Evolutionary conservation across 2,797 vertebrate species (phyloP), one percentile per base, ranked within the genome.

Genomic region (Cryptoblepharus egeriae): DNA sequence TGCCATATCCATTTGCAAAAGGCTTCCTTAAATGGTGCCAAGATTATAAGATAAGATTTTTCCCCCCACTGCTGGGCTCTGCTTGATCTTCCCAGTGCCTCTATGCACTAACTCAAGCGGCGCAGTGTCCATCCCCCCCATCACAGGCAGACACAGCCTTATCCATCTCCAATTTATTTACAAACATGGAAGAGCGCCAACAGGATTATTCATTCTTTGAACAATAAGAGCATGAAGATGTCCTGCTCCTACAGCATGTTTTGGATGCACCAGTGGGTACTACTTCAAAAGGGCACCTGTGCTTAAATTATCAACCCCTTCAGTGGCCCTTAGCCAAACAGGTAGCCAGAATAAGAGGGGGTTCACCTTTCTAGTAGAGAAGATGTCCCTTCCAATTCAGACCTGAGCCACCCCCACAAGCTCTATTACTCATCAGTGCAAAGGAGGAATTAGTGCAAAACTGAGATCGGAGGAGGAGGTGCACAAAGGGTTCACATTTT

Each of bases 121-220:
- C 45, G 9, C 45, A 49, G 45, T 12, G 2, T 10, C 22, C 2
- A 26, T 11, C n/a, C 26, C 30, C 11, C 30, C 3, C 28, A 26
- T 9, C 22, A 67, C 16, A 20, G 12, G 4, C 26, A 3, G 11
- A 22, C 45, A 49, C 16, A 57, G 7, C n/a, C 10, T 7, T 9
- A 35, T n/a, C 42, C 26, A n/a, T 70, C 70, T 70, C 70, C n/a
- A 3, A 75, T 82, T 86, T 79, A 82, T 57, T 70, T 82, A 82
- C 80, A 79, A 86, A 79, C 64, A 79, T 20, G 76, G 65, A 70
- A 82, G 57, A 82, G 75, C 32, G 15, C 32, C 35, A 35, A 37
- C 70, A 3, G 64, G 42, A n/a, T 74, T 32, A 39, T 35, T 74
- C 61, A 16, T 77, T 58, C 45, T 55, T 32, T 16, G 58, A 13